phyloP scores from a whole-genome alignment of 2,888 invertebrate genomes.

The Drosophila nr. perissopoda region DNA sequence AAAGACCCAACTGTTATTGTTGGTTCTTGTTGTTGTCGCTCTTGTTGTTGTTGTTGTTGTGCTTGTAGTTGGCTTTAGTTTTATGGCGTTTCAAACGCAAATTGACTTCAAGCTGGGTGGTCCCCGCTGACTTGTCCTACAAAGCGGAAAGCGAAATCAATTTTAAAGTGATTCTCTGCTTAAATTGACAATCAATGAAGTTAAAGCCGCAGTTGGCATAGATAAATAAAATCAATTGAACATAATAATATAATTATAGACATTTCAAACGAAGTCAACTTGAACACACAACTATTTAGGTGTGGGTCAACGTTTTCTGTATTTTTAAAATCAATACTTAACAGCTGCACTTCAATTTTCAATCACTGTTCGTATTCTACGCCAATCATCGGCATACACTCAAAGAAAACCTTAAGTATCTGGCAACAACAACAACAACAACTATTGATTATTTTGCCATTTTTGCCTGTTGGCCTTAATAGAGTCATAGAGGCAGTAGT shows the following conservation, averaged over 20 bases:
- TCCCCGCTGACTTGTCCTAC: slow-evolving; percentile 29
- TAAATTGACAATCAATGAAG: background rate
- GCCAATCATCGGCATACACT: background rate
- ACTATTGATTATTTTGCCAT: background rate
- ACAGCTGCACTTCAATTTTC: background rate
- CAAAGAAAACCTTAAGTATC: background rate
- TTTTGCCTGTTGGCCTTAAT: background rate
- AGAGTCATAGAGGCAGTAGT: background rate
- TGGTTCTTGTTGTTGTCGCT: background rate
- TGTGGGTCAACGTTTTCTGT: too few relatives aligned
- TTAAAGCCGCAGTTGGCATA: background rate
- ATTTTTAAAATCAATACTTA: background rate
- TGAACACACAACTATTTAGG: background rate
- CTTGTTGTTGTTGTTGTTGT: background rate
- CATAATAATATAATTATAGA: background rate
- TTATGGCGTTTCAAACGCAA: slow-evolving; percentile 53
- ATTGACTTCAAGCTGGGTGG: slow-evolving; percentile 39
- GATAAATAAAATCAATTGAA: background rate
- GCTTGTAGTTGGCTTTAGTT: background rate
- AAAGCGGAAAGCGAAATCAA: slow-evolving; percentile 7
- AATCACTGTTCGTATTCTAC: background rate
- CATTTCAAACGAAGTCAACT: background rate
- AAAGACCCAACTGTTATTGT: slow-evolving; percentile 18
- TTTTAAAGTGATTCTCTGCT: slow-evolving; percentile 5
- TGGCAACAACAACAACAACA: background rate